These are phyloP conservation scores for Latrodectus geometricus DNA, from an alignment of 1,140 invertebrate genomes.

Conservation along the genomic window DNA sequence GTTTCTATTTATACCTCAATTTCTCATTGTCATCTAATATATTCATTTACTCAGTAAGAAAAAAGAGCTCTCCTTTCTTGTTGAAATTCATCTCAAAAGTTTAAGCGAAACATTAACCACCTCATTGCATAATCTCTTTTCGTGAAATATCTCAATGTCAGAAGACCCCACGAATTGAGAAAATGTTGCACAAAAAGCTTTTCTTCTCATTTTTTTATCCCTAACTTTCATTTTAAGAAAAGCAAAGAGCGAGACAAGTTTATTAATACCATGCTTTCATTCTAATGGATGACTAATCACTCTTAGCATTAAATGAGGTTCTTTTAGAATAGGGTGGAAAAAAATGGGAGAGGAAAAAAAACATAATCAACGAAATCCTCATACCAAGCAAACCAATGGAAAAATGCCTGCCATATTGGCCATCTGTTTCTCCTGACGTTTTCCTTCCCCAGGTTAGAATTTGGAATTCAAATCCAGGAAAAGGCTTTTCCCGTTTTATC, in stretches of 20 bases:
- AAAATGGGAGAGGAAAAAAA: slow-evolving; percentile 25
- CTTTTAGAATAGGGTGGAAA: slow-evolving; percentile 5
- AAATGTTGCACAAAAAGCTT: neutral
- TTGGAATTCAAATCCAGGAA: slow-evolving; percentile 56
- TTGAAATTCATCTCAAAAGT: slow-evolving; percentile 19
- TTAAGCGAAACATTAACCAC: neutral
- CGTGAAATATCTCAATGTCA: slow-evolving; percentile 23
- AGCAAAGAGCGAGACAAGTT: slow-evolving; percentile 32
- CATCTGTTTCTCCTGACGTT: slow-evolving; percentile 57
- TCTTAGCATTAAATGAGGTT: slow-evolving; percentile 43
- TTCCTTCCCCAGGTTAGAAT: slow-evolving; percentile 43
- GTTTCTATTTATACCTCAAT: neutral
- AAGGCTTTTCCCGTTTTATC: slow-evolving; percentile 13
- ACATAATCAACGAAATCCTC: slow-evolving; percentile 40
- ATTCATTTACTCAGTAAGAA: neutral
- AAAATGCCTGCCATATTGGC: slow-evolving; percentile 55
- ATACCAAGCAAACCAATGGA: slow-evolving; percentile 23
- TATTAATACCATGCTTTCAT: slow-evolving; percentile 48
- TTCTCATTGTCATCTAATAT: neutral
- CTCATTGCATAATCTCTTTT: neutral
- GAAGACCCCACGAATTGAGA: slow-evolving; percentile 6
- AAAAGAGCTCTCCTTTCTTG: neutral
- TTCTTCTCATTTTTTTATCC: neutral
- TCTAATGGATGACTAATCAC: slow-evolving; percentile 57
- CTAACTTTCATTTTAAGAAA: neutral